Evolutionary conservation across 2,113 vertebrate species (phyloP).

Genomic region (Mobula hypostoma): DNA sequence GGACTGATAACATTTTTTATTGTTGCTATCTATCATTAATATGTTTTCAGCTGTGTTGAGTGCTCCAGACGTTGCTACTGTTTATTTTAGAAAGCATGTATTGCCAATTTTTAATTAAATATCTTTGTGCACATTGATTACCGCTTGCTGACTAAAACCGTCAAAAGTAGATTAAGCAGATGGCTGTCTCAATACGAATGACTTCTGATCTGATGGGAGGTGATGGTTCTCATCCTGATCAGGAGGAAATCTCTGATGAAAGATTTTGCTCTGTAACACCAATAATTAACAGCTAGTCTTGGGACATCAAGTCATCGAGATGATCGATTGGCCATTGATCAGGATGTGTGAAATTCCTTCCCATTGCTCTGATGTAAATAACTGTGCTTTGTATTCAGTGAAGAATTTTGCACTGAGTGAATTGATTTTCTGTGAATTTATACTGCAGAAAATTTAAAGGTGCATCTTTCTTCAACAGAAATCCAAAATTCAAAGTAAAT

Average conservation of each 20-base stretch:
- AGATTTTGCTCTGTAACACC: neutral
- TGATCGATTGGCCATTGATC: neutral
- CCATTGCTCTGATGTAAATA: neutral
- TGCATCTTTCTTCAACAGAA: neutral
- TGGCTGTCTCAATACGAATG: neutral
- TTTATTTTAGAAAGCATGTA: neutral
- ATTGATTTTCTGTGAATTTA: neutral
- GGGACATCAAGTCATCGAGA: neutral
- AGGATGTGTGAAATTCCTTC: neutral
- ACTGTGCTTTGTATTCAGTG: neutral
- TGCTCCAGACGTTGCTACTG: no score
- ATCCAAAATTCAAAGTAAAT: neutral
- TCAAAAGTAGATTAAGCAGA: conserved; percentile 4
- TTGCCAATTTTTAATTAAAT: neutral
- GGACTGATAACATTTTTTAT: neutral
- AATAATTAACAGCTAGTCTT: conserved; percentile 17
- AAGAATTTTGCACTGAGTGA: no score
- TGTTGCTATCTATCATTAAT: neutral
- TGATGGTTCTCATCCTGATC: neutral
- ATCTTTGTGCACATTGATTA: conserved; percentile 4
- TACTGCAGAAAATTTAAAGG: neutral
- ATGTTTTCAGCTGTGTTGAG: neutral
- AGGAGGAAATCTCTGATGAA: neutral
- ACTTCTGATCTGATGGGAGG: conserved; percentile 1
- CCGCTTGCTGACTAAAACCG: neutral